phyloP scores from a whole-genome alignment of 1,140 invertebrate genomes.

The Cecropterus lyciades region DNA sequence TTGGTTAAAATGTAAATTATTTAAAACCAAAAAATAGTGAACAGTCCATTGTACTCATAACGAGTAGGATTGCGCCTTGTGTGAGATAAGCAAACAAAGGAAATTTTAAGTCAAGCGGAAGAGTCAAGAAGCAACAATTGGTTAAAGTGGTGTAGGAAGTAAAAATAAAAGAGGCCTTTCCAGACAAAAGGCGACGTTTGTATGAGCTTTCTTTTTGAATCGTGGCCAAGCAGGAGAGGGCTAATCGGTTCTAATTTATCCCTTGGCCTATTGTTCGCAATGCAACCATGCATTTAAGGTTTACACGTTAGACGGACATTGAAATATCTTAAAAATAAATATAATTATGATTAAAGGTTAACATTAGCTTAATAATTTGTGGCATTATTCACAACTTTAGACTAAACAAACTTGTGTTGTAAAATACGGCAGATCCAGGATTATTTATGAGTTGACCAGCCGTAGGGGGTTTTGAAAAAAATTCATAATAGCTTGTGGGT shows the following conservation, averaged over 20 bases:
- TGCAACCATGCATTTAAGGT: neutral
- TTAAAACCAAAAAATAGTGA: neutral
- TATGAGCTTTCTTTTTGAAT: constrained; percentile 63
- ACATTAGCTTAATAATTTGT: too few species aligned
- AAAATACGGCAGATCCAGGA: too few species aligned
- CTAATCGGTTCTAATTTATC: constrained; percentile 62
- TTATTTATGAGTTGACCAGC: too few species aligned
- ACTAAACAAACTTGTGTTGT: too few species aligned
- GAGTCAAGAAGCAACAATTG: constrained; percentile 68
- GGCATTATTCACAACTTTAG: too few species aligned
- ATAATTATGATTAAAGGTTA: too few species aligned
- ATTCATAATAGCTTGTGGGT: too few species aligned
- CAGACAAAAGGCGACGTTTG: constrained; percentile 53
- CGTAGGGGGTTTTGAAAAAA: too few species aligned
- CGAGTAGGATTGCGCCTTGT: constrained; percentile 33
- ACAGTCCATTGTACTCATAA: constrained; percentile 29
- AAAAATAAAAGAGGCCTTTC: constrained; percentile 56
- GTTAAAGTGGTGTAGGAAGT: constrained; percentile 57
- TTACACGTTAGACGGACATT: neutral
- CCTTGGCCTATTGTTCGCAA: constrained; percentile 34
- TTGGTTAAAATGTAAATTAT: neutral
- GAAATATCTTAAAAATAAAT: too few species aligned
- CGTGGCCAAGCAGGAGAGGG: constrained; percentile 57
- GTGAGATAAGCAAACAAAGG: constrained; percentile 37
- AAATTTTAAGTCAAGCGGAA: constrained; percentile 41